Percentiles rank a stretch among this genome's conserved stretches.
phyloP scores from a whole-genome alignment of 2,113 vertebrate genomes.

The Pangasianodon hypophthalmus region DNA sequence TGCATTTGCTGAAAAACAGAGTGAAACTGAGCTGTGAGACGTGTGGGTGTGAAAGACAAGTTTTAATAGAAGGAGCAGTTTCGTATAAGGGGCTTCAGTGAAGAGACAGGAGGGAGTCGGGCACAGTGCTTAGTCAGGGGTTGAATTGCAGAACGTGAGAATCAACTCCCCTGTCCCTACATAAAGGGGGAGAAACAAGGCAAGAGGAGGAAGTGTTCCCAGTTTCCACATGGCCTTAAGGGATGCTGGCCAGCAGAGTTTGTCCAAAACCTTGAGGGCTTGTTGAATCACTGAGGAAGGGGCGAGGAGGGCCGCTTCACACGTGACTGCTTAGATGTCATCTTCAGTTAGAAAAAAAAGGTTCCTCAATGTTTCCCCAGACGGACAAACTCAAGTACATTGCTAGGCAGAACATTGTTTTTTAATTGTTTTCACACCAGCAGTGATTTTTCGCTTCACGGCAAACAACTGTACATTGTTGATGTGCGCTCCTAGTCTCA shows the following conservation, averaged over 20 bases:
- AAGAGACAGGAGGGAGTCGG: not conserved
- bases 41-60: not conserved
- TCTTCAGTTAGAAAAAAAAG: not conserved
- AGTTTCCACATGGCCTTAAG: conserved; percentile 35
- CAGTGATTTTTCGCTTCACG: not conserved
- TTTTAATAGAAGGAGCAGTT: not conserved
- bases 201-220: conserved; percentile 14
- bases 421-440: not conserved
- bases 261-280: conserved; percentile 61
- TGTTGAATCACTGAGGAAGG: conserved; percentile 51
- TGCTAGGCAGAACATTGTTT: not conserved
- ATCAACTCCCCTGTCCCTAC: not conserved
- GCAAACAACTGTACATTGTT: not conserved
- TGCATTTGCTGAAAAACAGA: not conserved
- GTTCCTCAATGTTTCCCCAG: not conserved
- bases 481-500: not conserved
- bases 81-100: not conserved
- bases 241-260: conserved; percentile 64
- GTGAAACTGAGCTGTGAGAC: not conserved
- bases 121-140: not conserved
- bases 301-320: not conserved
- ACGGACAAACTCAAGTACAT: not conserved
- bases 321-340: not conserved
- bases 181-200: not conserved
- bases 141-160: not conserved